A percentile compares a stretch with the other conserved stretches of the same genome.
Conservation (phyloP, 1,140 invertebrate genomes). For the Belonocnema kinseyi region DNA sequence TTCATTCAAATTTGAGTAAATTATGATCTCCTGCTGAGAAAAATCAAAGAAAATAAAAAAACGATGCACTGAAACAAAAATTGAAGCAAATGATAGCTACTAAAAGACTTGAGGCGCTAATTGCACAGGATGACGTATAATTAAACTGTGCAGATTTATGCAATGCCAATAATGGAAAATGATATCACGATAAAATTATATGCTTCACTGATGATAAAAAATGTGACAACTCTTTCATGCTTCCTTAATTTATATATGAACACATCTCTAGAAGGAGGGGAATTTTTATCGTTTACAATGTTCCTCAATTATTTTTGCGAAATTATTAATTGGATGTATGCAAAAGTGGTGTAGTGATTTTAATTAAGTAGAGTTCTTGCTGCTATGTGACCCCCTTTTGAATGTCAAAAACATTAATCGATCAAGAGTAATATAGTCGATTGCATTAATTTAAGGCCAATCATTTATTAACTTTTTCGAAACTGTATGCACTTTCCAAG, state of each 20-base stretch:
- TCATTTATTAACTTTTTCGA: no score
- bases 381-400: neutral
- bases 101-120: neutral
- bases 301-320: neutral
- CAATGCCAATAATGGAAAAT: conserved; percentile 8
- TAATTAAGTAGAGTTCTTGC: conserved; percentile 1
- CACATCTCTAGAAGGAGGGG: no score
- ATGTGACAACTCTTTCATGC: neutral
- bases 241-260: no score
- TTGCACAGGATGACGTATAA: conserved; percentile 9
- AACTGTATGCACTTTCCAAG: no score
- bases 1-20: conserved; percentile 6
- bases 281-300: neutral
- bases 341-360: neutral
- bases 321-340: neutral
- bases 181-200: conserved; percentile 12
- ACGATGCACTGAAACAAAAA: neutral
- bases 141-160: conserved; percentile 20
- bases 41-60: neutral
- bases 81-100: neutral
- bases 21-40: neutral
- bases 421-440: neutral
- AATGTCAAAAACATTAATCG: neutral
- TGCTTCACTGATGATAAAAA: conserved; percentile 1
- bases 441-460: no score